phyloP scores from a whole-genome alignment of 2,113 vertebrate genomes.

The Stegostoma tigrinum region DNA sequence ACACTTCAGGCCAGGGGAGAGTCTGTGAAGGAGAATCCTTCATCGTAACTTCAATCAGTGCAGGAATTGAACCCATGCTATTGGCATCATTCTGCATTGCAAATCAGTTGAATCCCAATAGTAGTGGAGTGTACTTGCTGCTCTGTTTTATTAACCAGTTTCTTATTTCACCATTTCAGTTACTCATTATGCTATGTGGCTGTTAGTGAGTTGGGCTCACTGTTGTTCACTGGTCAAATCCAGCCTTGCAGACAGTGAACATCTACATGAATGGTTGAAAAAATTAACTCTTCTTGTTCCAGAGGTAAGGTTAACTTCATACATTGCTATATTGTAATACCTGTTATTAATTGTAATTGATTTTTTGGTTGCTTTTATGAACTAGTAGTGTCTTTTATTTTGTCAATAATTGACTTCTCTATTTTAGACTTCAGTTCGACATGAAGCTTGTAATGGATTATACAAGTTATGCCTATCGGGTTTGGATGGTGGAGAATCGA shows the following conservation, averaged over 20 bases:
- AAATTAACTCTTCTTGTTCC: slow-evolving; percentile 94
- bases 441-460: slow-evolving; percentile 92
- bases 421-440: slow-evolving; percentile 81
- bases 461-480: slow-evolving; percentile 95
- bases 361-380: neutral
- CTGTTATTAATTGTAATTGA: neutral
- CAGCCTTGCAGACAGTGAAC: slow-evolving; percentile 90
- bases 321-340: neutral
- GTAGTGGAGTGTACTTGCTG: neutral
- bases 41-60: too few relatives aligned
- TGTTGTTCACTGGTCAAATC: slow-evolving; percentile 93
- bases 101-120: too few relatives aligned
- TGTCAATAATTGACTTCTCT: slow-evolving; percentile 37
- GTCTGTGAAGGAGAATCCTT: too few relatives aligned
- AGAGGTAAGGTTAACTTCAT: slow-evolving; percentile 64
- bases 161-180: slow-evolving; percentile 55
- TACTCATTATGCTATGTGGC: slow-evolving; percentile 99
- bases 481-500: slow-evolving; percentile 89
- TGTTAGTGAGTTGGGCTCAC: slow-evolving; percentile 96
- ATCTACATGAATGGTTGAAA: slow-evolving; percentile 93
- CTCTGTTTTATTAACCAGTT: neutral
- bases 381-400: neutral
- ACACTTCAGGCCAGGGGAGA: too few relatives aligned
- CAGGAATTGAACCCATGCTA: too few relatives aligned
- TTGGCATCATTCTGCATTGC: too few relatives aligned